Percentiles rank a stretch among this genome's conserved stretches.
Conservation (phyloP, 2,888 invertebrate species). For the Pegoplata infirma region DNA sequence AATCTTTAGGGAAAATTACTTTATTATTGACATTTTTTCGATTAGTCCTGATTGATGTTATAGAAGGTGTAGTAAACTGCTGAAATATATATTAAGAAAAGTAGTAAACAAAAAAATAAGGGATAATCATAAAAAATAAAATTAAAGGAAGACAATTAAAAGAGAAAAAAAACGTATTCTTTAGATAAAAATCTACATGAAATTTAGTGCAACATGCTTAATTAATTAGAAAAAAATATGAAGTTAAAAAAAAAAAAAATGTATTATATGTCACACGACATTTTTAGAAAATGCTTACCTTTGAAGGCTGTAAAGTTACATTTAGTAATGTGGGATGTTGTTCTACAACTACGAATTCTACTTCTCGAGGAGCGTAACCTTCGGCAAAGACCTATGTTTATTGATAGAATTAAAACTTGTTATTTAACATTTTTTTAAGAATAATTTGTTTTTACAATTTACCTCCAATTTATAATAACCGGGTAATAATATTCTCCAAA, state of each 20-base stretch:
- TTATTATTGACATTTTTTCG: conserved; percentile 52
- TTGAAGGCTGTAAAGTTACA: conserved; percentile 86
- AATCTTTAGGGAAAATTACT: conserved; percentile 65
- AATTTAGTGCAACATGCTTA: conserved; percentile 34
- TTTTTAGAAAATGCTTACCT: no score
- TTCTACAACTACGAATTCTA: conserved; percentile 91
- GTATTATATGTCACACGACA: neutral
- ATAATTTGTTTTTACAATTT: no score
- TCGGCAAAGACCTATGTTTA: conserved; percentile 87
- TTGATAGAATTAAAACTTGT: neutral
- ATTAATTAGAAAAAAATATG: neutral
- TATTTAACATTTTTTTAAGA: neutral
- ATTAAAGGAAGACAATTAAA: conserved; percentile 37
- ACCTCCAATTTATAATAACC: conserved; percentile 92
- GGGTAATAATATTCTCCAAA: conserved; percentile 94
- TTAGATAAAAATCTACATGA: conserved; percentile 42
- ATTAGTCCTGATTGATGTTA: conserved; percentile 64
- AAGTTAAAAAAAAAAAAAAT: neutral
- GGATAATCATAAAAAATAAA: conserved; percentile 12
- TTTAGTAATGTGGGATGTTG: conserved; percentile 91
- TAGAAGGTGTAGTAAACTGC: conserved; percentile 57
- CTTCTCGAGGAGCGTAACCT: conserved; percentile 89
- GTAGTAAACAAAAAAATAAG: conserved; percentile 48
- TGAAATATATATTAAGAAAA: conserved; percentile 61
- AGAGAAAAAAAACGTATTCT: conserved; percentile 33